Evolutionary conservation across 2,113 vertebrate species (phyloP).

Genomic region (Lagenorhynchus albirostris): DNA sequence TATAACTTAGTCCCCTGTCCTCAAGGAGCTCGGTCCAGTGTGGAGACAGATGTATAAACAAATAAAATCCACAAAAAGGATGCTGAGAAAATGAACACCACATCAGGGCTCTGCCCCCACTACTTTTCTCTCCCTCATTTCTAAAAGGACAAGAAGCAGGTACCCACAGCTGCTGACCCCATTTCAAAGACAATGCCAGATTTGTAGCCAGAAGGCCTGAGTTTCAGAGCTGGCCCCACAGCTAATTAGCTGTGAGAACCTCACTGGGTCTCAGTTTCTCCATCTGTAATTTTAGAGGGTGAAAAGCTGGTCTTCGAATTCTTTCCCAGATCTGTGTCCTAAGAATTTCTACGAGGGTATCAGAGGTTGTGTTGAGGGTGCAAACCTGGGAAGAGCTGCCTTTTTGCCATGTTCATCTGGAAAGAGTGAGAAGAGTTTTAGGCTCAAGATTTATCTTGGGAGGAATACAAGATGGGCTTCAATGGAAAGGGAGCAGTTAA

Average conservation of each 20-base stretch:
- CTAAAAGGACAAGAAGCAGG: background rate
- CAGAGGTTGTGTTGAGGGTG: background rate
- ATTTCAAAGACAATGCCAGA: background rate
- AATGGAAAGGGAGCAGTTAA: background rate
- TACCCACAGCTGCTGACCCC: background rate
- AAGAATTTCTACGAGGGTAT: background rate
- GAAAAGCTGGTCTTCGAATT: background rate
- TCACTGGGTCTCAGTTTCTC: background rate
- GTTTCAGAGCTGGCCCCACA: background rate
- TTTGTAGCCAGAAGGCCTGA: background rate
- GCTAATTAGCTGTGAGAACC: background rate
- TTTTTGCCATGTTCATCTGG: background rate
- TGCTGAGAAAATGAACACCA: background rate
- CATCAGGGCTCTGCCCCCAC: background rate
- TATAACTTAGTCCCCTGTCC: background rate
- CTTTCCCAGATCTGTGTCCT: background rate
- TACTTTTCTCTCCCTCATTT: background rate
- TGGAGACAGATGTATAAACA: background rate
- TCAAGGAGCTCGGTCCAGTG: background rate
- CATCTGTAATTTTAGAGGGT: background rate
- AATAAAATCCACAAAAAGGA: background rate
- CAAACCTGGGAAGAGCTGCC: background rate
- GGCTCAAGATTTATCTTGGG: background rate
- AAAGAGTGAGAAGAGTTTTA: background rate
- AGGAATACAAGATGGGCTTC: background rate